Evolutionary conservation across 23 tunicate species (phyloP), one percentile per base, ranked within the genome.

Genomic region (Halocynthia aurantium): DNA sequence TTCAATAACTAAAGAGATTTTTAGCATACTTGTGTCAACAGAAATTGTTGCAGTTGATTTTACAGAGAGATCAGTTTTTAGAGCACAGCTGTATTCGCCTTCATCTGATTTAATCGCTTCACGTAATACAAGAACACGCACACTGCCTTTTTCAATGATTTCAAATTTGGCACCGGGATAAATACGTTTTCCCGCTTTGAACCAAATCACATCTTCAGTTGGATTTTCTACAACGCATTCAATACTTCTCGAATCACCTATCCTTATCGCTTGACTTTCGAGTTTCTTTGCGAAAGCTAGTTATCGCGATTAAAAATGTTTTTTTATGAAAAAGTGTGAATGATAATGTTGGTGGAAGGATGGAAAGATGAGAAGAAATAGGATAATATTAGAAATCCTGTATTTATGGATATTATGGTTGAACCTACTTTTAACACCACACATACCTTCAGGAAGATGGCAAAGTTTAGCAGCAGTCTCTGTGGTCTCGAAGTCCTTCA

Each of bases 361-460:
- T 50, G 19, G 50, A 50, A 65, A 50, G 52, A 78, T 50, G 52
- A 78, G 22, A 67, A 76, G 22, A 61, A 31, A 61, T 11, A 51
- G 64, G 6, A n/a, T 53, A 0, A 52, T 58, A 58, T 58, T 58
- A 15, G 64, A 58, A 58, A 58, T 17, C n/a, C 4, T 58, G 64
- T 58, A 1, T 58, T 58, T 15, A 15, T 58, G 64, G 17, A n/a
- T 58, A 1, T 58, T 17, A 58, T 58, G 2, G 64, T 58, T 58
- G 64, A 58, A n/a, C 4, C 4, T 15, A 1, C 64, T 13, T 15
- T 58, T 58, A 13, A 58, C 64, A 58, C 64, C 17, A 15, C 8
- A 84, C 78, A 62, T n/a, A 87, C 93, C 96, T 89, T 89, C 96
- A 8, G 83, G 96, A 52, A 85, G 80, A 76, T 80, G 87, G 12